Evolutionary conservation across 2,797 vertebrate species (phyloP), one percentile per base, ranked within the genome.

Genomic region (Loris lydekkerianus): DNA sequence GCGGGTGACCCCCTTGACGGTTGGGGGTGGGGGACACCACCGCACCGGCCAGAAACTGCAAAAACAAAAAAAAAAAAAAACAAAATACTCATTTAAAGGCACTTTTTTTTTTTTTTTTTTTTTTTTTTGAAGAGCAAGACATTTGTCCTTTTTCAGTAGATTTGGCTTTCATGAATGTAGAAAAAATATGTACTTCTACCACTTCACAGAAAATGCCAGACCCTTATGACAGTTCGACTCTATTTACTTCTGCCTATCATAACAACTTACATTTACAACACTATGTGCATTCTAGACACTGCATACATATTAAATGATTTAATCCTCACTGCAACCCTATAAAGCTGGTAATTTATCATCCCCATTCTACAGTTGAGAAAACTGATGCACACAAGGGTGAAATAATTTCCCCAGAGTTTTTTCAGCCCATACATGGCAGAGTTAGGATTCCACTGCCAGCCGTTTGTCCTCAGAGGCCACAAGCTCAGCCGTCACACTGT

Each of bases 91-190:
- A n/a, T n/a, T n/a, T n/a, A n/a, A n/a, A n/a, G n/a, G n/a, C n/a
- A n/a, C n/a, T n/a, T n/a, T n/a, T n/a, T n/a, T n/a, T n/a, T n/a
- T 40, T 40, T 40, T 67, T 69, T 10, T 31, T 31, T 58, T 56
- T 31, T 56, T 58, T 67, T 96, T 95, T 87, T 61, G 34, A 93
- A 95, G 96, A 89, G 49, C 3, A 69, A 91, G 83, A 81, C 37
- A 94, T 89, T 96, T 95, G 27, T 93, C 94, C 76, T 93, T 88
- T 95, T 95, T 96, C 43, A 88, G 61, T 96, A 88, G 91, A 96
- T 87, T 89, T 69, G 67, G 31, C 81, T 94, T 86, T 58, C 53
- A 82, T 53, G 70, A 92, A 87, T 18, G 1, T 82, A 90, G 92
- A 81, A 89, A 93, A 94, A 94, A 89, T 85, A 87, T 40, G 14